Evolutionary conservation across 2,113 vertebrate genomes (phyloP).

Genomic region (Chroicocephalus ridibundus): DNA sequence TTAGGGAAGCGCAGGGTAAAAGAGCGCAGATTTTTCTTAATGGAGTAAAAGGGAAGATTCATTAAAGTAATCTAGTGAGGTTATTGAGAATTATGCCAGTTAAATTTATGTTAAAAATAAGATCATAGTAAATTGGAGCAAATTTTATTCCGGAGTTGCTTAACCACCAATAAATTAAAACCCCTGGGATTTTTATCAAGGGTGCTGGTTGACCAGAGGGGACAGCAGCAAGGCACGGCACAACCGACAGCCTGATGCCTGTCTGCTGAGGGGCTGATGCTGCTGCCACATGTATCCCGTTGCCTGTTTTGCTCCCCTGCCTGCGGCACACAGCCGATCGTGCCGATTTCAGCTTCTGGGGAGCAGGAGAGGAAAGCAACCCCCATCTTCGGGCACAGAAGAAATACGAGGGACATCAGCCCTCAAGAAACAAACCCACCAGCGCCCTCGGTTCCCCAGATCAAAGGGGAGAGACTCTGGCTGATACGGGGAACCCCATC

Average conservation of each 20-base stretch:
- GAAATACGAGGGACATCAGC: not conserved
- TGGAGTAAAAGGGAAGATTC: not conserved
- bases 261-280: not conserved
- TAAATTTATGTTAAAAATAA: not conserved
- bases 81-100: not conserved
- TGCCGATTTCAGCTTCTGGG: not conserved
- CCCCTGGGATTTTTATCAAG: not conserved
- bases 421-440: not conserved
- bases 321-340: not conserved
- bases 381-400: not conserved
- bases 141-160: not conserved
- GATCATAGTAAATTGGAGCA: not conserved
- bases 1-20: not conserved
- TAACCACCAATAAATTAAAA: not conserved
- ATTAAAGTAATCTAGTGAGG: not conserved
- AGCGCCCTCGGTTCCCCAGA: accelerated
- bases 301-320: not conserved
- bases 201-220: not conserved
- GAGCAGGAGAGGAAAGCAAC: not conserved
- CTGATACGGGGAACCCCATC: accelerated
- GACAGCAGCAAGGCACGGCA: not conserved
- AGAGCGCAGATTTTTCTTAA: not conserved
- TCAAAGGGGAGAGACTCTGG: not conserved
- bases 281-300: accelerated
- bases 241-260: accelerated